Conservation (phyloP, 2,113 vertebrate genomes). For the Neotragus moschatus region DNA sequence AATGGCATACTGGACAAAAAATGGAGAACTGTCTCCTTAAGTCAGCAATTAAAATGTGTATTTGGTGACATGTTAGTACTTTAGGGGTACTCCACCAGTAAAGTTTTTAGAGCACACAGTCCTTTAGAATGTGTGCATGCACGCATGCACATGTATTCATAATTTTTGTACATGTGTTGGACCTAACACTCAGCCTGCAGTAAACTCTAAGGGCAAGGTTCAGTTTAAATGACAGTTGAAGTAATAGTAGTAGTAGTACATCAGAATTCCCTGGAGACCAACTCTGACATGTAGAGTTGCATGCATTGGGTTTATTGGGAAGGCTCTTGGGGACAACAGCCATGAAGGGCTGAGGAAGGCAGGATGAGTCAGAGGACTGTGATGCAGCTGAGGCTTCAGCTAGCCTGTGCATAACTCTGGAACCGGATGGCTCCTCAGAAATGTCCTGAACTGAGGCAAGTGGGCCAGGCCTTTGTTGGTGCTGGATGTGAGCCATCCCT, state of each 20-base stretch:
- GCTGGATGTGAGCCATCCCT: not conserved
- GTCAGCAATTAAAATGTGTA: not conserved
- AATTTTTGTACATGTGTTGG: not conserved
- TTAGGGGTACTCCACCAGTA: not conserved
- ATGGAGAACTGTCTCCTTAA: not conserved
- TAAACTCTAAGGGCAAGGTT: not conserved
- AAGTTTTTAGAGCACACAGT: not conserved
- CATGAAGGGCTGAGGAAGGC: not conserved
- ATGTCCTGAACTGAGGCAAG: not conserved
- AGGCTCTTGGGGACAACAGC: not conserved
- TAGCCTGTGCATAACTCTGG: not conserved
- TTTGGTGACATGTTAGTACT: not conserved
- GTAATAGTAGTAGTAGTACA: not conserved
- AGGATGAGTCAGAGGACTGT: not conserved
- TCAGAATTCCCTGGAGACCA: not conserved
- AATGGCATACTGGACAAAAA: not conserved
- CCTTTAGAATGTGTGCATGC: not conserved
- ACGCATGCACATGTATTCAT: not conserved
- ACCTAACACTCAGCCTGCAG: not conserved
- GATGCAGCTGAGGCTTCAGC: not conserved
- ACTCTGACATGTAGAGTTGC: not conserved
- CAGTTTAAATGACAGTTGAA: not conserved
- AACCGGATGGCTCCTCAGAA: not conserved
- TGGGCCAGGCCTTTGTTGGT: not conserved
- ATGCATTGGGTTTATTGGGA: not conserved